Evolutionary conservation across 2,113 vertebrate genomes (phyloP).

Genomic region (Gasterosteus nipponicus): DNA sequence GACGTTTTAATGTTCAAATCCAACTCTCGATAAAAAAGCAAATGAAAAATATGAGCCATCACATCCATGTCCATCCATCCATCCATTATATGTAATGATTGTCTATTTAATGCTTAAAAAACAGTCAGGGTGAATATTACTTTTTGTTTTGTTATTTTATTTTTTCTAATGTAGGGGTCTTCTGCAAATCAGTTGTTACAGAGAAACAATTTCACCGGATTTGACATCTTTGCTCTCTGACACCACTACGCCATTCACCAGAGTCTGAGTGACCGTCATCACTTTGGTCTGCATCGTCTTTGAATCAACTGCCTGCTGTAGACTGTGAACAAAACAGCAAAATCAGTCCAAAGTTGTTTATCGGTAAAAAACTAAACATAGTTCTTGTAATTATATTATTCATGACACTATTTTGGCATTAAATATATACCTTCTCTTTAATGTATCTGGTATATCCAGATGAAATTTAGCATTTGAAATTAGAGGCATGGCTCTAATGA

Average conservation of each 20-base stretch:
- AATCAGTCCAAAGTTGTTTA: neutral
- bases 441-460: neutral
- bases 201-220: conserved; percentile 4
- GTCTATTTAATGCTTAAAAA: neutral
- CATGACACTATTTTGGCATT: neutral
- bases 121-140: neutral
- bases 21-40: neutral
- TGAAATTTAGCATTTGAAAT: conserved; percentile 11
- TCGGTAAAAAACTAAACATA: neutral
- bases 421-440: neutral
- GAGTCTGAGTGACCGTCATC: conserved; percentile 67
- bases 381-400: neutral
- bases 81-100: neutral
- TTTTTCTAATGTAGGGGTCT: conserved; percentile 13
- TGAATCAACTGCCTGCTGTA: conserved; percentile 45
- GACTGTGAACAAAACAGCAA: conserved; percentile 33
- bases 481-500: neutral
- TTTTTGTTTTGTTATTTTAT: conserved; percentile 24
- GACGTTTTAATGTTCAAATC: neutral
- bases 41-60: neutral
- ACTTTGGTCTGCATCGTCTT: conserved; percentile 58
- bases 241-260: conserved; percentile 74
- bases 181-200: neutral
- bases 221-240: conserved; percentile 65
- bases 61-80: neutral